These are phyloP conservation scores for Phalangium opilio DNA, from an alignment of 2,888 invertebrate species.

Conservation along the genomic window DNA sequence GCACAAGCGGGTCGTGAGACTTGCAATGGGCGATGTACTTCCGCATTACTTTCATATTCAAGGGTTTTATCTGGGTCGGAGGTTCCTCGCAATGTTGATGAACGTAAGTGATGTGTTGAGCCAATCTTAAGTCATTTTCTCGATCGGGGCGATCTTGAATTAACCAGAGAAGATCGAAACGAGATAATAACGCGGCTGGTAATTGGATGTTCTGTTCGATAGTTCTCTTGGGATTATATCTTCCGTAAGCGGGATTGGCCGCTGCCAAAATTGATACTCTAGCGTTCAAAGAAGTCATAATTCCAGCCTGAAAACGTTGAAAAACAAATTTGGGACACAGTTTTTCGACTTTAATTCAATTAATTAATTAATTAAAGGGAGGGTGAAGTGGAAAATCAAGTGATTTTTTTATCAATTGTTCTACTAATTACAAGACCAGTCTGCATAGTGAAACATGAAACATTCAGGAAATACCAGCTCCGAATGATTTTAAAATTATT, in stretches of 20 bases:
- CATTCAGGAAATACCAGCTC: too few species aligned
- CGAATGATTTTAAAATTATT: too few species aligned
- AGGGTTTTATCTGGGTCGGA: slow-evolving; percentile 48
- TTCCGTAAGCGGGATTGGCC: slow-evolving; percentile 95
- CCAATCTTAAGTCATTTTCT: slow-evolving; percentile 57
- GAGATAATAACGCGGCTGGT: slow-evolving; percentile 88
- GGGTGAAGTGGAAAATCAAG: too few species aligned
- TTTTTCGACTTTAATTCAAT: neutral
- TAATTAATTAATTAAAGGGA: too few species aligned
- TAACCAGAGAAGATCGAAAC: slow-evolving; percentile 91
- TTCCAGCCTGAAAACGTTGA: slow-evolving; percentile 59
- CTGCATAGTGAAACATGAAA: too few species aligned
- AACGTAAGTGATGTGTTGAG: slow-evolving; percentile 94
- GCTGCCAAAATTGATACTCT: slow-evolving; percentile 94
- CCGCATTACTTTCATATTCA: slow-evolving; percentile 84
- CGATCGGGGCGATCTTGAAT: slow-evolving; percentile 62
- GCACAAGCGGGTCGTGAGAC: slow-evolving; percentile 70
- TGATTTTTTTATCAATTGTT: too few species aligned
- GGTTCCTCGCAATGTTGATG: slow-evolving; percentile 85
- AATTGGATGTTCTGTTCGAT: slow-evolving; percentile 96
- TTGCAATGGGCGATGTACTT: slow-evolving; percentile 84
- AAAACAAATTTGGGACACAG: too few species aligned
- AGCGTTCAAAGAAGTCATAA: slow-evolving; percentile 95
- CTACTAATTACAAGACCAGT: too few species aligned
- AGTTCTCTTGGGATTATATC: slow-evolving; percentile 87